phyloP scores from a whole-genome alignment of 2,888 invertebrate genomes.

The Lottia gigantea region DNA sequence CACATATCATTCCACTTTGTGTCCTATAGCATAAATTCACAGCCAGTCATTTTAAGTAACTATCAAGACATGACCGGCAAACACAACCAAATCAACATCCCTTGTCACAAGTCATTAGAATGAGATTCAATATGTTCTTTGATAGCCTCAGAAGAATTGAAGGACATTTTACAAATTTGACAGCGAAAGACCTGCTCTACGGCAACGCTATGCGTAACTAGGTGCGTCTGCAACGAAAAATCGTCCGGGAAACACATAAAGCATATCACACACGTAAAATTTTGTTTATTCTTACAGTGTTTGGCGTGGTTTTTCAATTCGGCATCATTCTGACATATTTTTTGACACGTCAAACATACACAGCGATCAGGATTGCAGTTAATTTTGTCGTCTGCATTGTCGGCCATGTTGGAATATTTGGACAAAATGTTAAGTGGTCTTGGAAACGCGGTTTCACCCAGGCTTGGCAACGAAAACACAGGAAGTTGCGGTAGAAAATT shows the following conservation, averaged over 20 bases:
- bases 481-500: not conserved
- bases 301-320: not conserved
- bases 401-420: too few relatives aligned
- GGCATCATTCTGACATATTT: not conserved
- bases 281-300: not conserved
- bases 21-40: too few relatives aligned
- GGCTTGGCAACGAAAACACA: not conserved
- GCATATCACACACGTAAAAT: not conserved
- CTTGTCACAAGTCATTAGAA: not conserved
- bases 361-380: not conserved
- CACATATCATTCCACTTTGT: too few relatives aligned
- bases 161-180: constrained; percentile 1
- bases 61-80: too few relatives aligned
- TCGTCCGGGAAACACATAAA: not conserved
- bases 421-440: not conserved
- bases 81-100: too few relatives aligned
- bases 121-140: not conserved
- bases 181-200: not conserved
- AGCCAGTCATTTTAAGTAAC: too few relatives aligned
- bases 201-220: not conserved
- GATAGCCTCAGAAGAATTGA: not conserved
- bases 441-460: not conserved
- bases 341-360: not conserved
- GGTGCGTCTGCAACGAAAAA: not conserved
- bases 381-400: too few relatives aligned